Percentiles rank a stretch among this genome's conserved stretches.
These are phyloP conservation scores for Blennius ocellaris DNA, from an alignment of 2,113 vertebrate genomes.

Conservation along the genomic window DNA sequence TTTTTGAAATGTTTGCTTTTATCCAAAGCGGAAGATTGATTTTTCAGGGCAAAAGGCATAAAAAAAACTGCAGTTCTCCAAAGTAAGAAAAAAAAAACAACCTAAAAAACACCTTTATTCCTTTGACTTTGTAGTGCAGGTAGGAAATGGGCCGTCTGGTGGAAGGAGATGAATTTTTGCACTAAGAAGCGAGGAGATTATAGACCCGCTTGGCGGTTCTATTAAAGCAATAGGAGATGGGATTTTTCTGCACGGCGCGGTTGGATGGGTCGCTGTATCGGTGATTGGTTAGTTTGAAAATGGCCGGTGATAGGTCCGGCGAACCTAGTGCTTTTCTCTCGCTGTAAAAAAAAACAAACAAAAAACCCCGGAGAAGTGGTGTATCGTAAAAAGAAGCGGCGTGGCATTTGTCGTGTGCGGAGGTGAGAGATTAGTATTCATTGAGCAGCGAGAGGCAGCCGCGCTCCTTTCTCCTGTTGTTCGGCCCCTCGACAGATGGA, in stretches of 20 bases:
- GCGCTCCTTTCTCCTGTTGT: conserved; percentile 61
- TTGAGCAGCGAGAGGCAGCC: conserved; percentile 53
- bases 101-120: conserved; percentile 6
- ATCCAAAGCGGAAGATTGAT: conserved; percentile 37
- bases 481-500: conserved; percentile 68
- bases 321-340: conserved; percentile 1
- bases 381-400: neutral
- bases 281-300: conserved; percentile 58
- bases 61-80: conserved; percentile 38
- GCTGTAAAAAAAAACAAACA: neutral
- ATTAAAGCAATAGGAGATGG: conserved; percentile 37
- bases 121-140: conserved; percentile 47
- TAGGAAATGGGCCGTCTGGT: conserved; percentile 47
- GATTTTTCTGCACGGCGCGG: conserved; percentile 35
- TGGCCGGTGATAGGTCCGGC: conserved; percentile 37
- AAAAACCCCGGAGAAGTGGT: conserved; percentile 8
- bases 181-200: conserved; percentile 53
- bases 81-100: conserved; percentile 12
- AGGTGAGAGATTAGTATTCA: conserved; percentile 69
- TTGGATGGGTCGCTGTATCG: conserved; percentile 34
- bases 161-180: conserved; percentile 65
- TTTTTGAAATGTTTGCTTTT: conserved; percentile 61
- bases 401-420: conserved; percentile 11
- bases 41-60: conserved; percentile 46
- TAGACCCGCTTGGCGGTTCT: conserved; percentile 38